phyloP scores from a whole-genome alignment of 2,888 invertebrate genomes.

The Drosophila mayaguana region DNA sequence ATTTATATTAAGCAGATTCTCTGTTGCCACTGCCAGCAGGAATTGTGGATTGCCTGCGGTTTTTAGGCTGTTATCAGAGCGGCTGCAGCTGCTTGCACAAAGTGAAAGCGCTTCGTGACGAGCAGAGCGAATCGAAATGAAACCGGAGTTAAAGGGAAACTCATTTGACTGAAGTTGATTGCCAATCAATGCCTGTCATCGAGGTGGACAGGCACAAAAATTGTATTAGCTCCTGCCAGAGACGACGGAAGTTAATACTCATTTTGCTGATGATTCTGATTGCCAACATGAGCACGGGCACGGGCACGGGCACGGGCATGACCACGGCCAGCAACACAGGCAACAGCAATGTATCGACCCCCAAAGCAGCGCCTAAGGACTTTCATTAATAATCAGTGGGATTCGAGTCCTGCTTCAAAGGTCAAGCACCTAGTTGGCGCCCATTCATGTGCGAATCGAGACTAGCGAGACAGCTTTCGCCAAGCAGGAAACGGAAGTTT shows the following conservation, averaged over 20 bases:
- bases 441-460: conserved; percentile 8
- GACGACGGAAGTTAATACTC: conserved; percentile 62
- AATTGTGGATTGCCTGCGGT: conserved; percentile 21
- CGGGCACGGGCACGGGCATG: not conserved
- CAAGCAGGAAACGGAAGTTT: conserved; percentile 74
- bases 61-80: conserved; percentile 42
- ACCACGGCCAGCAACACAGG: not conserved
- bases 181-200: conserved; percentile 65
- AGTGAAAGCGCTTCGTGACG: not conserved
- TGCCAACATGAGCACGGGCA: conserved; percentile 17
- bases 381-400: conserved; percentile 14
- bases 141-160: conserved; percentile 52
- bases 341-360: conserved; percentile 23
- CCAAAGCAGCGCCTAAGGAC: conserved; percentile 6
- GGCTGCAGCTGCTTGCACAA: conserved; percentile 43
- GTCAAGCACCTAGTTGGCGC: conserved; percentile 70
- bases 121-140: conserved; percentile 26
- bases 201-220: conserved; percentile 57
- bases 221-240: conserved; percentile 69
- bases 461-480: conserved; percentile 2
- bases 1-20: conserved; percentile 52
- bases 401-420: conserved; percentile 61
- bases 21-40: conserved; percentile 4
- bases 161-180: conserved; percentile 78
- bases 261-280: conserved; percentile 59